These are phyloP conservation scores for Cabera pusaria DNA, from an alignment of 2,888 invertebrate genomes.

Conservation along the genomic window DNA sequence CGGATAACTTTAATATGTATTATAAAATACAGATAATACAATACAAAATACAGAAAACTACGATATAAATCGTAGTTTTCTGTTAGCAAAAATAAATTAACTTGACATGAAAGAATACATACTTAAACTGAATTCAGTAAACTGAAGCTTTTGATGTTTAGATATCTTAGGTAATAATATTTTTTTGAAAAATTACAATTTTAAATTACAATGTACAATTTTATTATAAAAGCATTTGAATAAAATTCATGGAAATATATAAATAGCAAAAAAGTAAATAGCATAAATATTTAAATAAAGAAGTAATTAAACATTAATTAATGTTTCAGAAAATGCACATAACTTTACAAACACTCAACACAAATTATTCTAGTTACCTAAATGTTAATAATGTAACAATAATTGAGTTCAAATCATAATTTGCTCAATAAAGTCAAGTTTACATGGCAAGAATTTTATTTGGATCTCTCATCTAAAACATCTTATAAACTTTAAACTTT, in stretches of 20 bases:
- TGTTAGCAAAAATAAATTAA: too few relatives aligned
- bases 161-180: conserved; percentile 33
- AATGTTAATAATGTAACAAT: conserved; percentile 11
- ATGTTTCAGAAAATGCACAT: neutral
- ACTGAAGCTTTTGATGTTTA: conserved; percentile 48
- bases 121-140: too few relatives aligned
- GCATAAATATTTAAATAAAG: neutral
- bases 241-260: conserved; percentile 8
- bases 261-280: neutral
- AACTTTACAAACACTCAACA: conserved; percentile 5
- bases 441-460: conserved; percentile 6
- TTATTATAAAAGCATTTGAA: conserved; percentile 1
- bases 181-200: conserved; percentile 8
- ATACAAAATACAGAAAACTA: too few relatives aligned
- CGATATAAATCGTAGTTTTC: too few relatives aligned
- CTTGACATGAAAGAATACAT: too few relatives aligned
- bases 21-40: too few relatives aligned
- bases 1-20: too few relatives aligned
- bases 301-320: neutral
- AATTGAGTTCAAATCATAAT: conserved; percentile 25
- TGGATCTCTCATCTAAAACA: too few relatives aligned
- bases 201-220: neutral
- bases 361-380: conserved; percentile 21
- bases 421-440: conserved; percentile 30
- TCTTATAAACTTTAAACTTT: too few relatives aligned